A percentile compares a stretch with the other conserved stretches of the same genome.
These are phyloP conservation scores for Pseudomyrmex gracilis DNA, from an alignment of 1,140 invertebrate species.

Conservation along the genomic window DNA sequence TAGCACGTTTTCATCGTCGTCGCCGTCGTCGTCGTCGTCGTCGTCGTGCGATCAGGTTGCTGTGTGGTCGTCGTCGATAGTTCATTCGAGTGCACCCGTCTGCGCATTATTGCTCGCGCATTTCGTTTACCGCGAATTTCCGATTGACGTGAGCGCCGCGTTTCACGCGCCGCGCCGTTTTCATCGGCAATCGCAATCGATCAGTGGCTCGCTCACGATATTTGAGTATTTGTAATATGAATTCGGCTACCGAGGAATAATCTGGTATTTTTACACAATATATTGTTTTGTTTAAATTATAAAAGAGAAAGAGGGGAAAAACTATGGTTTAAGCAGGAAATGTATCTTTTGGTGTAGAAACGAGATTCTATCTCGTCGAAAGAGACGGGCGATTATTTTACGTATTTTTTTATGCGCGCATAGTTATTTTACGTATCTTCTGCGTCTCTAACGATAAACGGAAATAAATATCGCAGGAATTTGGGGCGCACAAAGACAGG, in stretches of 20 bases:
- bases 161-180: not conserved
- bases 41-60: conserved; percentile 6
- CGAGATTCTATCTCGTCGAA: not conserved
- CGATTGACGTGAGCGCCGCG: conserved; percentile 17
- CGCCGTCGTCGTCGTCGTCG: conserved; percentile 19
- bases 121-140: conserved; percentile 58
- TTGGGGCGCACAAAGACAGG: not conserved
- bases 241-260: not conserved
- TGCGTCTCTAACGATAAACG: not conserved
- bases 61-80: conserved; percentile 31
- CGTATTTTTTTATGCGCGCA: not conserved
- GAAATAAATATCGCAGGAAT: not conserved
- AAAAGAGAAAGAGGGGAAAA: too few relatives aligned
- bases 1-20: conserved; percentile 44
- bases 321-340: not conserved
- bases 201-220: not conserved
- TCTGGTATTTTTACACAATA: not conserved
- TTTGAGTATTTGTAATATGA: not conserved
- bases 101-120: conserved; percentile 44
- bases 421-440: not conserved
- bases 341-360: not conserved
- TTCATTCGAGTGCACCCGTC: not conserved
- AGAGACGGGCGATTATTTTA: not conserved
- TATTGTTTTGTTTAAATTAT: not conserved
- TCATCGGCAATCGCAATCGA: conserved; percentile 10